These are phyloP conservation scores for Aphaenogaster floridana DNA, from an alignment of 1,140 invertebrate species.

Conservation along the genomic window DNA sequence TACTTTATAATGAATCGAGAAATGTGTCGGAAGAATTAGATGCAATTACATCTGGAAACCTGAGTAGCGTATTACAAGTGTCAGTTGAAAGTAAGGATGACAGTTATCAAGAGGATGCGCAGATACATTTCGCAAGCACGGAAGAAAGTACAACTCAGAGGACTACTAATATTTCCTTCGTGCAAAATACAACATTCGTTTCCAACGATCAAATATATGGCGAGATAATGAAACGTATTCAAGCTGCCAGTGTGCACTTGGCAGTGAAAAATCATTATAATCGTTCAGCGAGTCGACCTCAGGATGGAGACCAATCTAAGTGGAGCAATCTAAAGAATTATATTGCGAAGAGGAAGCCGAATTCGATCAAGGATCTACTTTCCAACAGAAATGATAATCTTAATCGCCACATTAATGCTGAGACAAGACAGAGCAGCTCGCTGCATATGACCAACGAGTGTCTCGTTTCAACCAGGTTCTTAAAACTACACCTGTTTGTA, in stretches of 20 bases:
- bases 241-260: conserved; percentile 43
- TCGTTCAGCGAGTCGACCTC: background rate
- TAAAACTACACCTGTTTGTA: conserved; percentile 75
- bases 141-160: background rate
- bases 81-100: background rate
- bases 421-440: background rate
- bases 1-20: conserved; percentile 7
- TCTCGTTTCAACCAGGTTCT: conserved; percentile 73
- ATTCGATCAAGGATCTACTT: background rate
- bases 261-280: conserved; percentile 39
- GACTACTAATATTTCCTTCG: background rate
- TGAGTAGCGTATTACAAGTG: background rate
- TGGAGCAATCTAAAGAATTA: conserved; percentile 1
- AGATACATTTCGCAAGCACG: background rate
- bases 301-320: conserved; percentile 25
- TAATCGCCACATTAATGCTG: background rate
- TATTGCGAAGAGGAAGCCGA: conserved; percentile 14
- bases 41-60: background rate
- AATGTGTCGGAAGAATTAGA: background rate
- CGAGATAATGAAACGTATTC: conserved; percentile 72
- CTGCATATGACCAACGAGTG: conserved; percentile 68
- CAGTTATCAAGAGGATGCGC: background rate
- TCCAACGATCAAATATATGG: conserved; percentile 66
- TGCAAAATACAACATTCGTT: background rate
- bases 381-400: background rate